A percentile compares a stretch with the other conserved stretches of the same genome.
Conservation (phyloP, 1,140 invertebrate genomes). For the Myzus persicae region DNA sequence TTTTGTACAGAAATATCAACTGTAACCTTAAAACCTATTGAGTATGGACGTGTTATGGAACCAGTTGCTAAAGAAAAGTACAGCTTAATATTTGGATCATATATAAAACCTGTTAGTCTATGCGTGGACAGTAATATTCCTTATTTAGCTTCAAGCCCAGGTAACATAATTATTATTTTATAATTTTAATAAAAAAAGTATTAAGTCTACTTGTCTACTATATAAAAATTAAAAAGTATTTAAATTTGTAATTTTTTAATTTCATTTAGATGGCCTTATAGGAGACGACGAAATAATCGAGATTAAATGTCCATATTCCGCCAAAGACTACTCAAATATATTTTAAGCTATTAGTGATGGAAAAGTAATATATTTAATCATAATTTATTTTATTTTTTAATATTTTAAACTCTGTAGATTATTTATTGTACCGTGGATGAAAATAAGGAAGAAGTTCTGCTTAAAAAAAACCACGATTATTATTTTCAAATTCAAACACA, state of each 20-base stretch:
- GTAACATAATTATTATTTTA: neutral
- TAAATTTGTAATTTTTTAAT: neutral
- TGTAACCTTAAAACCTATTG: neutral
- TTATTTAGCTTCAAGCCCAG: neutral
- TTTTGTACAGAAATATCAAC: neutral
- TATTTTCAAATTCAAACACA: conserved; percentile 17
- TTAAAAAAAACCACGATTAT: neutral
- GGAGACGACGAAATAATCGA: too few species aligned
- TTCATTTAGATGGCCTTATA: too few species aligned
- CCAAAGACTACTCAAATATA: too few species aligned
- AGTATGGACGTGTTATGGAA: conserved; percentile 15
- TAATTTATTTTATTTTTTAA: neutral
- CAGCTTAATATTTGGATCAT: neutral
- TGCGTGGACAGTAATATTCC: neutral
- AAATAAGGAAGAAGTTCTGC: neutral
- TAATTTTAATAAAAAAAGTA: neutral
- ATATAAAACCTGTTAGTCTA: neutral
- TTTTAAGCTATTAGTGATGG: too few species aligned
- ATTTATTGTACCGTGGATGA: neutral
- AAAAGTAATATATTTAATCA: neutral
- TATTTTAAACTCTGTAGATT: neutral
- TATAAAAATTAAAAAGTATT: too few species aligned
- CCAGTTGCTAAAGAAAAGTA: neutral
- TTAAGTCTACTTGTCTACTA: neutral
- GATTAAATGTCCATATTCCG: too few species aligned